Conservation (phyloP, 2,888 invertebrate species). For the Spisula solida region DNA sequence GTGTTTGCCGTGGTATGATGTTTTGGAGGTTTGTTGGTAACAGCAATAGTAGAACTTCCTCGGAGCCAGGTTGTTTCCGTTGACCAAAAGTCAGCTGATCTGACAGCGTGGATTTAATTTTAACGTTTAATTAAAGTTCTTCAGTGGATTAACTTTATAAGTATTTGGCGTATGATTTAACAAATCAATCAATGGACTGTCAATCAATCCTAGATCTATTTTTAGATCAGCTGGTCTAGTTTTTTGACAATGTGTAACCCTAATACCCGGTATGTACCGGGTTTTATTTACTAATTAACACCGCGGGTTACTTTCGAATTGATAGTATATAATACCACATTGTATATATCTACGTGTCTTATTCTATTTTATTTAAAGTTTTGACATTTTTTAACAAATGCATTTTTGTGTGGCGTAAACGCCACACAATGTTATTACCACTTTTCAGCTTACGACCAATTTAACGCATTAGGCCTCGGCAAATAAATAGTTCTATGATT, state of each 20-base stretch:
- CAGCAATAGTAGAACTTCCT: not conserved
- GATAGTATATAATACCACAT: not conserved
- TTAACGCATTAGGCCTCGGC: too few relatives aligned
- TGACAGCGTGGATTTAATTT: not conserved
- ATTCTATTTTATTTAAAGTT: too few relatives aligned
- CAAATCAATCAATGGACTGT: too few relatives aligned
- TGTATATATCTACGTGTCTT: too few relatives aligned
- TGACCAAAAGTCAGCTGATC: constrained; percentile 1
- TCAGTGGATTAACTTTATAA: not conserved
- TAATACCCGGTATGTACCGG: not conserved
- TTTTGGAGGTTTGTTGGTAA: too few relatives aligned
- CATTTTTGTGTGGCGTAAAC: too few relatives aligned
- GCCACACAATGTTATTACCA: too few relatives aligned
- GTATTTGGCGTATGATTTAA: not conserved
- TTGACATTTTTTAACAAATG: too few relatives aligned
- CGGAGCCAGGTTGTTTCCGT: not conserved
- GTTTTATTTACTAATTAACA: not conserved
- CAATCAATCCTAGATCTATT: not conserved
- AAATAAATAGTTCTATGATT: too few relatives aligned
- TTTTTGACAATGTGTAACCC: not conserved
- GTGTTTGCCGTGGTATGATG: too few relatives aligned
- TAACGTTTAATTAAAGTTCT: not conserved
- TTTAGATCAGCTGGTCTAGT: not conserved
- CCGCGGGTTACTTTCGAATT: not conserved
- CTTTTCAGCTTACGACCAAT: too few relatives aligned